Conservation (phyloP, 2,113 vertebrate species). For the Triplophysa siluroides region DNA sequence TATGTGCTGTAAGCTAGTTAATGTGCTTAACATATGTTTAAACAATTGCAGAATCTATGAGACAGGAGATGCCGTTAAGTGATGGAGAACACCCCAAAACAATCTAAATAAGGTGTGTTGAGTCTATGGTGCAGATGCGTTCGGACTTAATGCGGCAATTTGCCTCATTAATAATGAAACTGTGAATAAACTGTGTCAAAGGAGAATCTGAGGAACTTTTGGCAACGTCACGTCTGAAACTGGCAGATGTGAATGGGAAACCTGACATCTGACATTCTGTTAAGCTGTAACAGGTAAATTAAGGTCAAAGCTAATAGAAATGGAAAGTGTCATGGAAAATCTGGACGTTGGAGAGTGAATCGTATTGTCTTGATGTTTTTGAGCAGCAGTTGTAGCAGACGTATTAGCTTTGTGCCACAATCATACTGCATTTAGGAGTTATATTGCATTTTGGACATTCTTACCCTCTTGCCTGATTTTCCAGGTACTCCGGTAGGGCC, state of each 20-base stretch:
- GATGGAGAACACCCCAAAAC: conserved; percentile 7
- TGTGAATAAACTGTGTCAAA: conserved; percentile 48
- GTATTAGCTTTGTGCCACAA: background rate
- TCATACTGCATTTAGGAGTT: background rate
- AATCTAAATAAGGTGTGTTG: conserved; percentile 32
- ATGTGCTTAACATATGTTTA: conserved; percentile 46
- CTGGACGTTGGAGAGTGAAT: background rate
- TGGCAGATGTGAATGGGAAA: conserved; percentile 12
- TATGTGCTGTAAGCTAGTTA: conserved; percentile 6
- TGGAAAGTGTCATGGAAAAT: conserved; percentile 17
- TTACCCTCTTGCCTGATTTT: conserved; percentile 92
- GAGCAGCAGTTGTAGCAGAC: too few species aligned
- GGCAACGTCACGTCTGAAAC: background rate
- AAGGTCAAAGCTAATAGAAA: conserved; percentile 27
- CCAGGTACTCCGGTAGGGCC: conserved; percentile 82
- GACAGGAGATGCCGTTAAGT: conserved; percentile 14
- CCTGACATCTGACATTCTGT: conserved; percentile 17
- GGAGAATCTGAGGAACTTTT: conserved; percentile 26
- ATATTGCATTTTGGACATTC: conserved; percentile 35
- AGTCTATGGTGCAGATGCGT: conserved; percentile 31
- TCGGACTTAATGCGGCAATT: conserved; percentile 14
- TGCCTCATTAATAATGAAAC: conserved; percentile 32
- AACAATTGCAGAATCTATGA: conserved; percentile 19
- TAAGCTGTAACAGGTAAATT: conserved; percentile 18
- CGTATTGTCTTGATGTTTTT: too few species aligned